Percentiles rank a stretch among this genome's conserved stretches.
Evolutionary conservation across 2,113 vertebrate genomes (phyloP).

Genomic region (Tupaia tana): DNA sequence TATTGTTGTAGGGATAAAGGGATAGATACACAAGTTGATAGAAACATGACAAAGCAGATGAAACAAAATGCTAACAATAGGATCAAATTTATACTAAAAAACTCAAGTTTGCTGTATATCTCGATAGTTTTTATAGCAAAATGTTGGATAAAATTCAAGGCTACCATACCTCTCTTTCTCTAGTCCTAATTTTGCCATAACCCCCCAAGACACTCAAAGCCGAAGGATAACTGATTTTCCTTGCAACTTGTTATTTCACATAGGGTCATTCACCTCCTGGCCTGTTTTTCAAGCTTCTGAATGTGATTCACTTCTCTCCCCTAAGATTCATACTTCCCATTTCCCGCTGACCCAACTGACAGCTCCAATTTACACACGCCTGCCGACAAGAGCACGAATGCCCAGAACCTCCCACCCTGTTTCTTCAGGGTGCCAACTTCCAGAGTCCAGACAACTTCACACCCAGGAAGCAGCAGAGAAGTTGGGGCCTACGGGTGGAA

Average conservation of each 20-base stretch:
- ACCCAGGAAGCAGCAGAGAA: neutral
- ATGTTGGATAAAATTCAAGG: neutral
- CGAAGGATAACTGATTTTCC: slow-evolving; percentile 5
- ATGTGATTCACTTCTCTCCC: neutral
- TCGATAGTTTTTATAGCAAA: neutral
- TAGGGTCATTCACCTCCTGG: neutral
- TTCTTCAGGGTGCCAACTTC: neutral
- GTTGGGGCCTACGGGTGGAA: neutral
- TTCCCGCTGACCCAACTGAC: slow-evolving; percentile 28
- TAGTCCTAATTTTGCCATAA: neutral
- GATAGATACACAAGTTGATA: neutral
- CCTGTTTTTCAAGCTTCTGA: slow-evolving; percentile 37
- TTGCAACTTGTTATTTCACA: neutral
- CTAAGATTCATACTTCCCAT: neutral
- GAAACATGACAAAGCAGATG: neutral
- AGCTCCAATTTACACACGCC: slow-evolving; percentile 8
- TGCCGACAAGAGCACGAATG: neutral
- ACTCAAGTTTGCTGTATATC: neutral
- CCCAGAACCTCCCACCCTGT: neutral
- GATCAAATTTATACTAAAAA: neutral
- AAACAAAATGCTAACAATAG: neutral
- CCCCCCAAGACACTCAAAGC: neutral
- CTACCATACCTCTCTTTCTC: neutral
- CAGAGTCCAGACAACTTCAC: neutral
- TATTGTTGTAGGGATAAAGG: neutral